phyloP scores from a whole-genome alignment of 1,140 invertebrate genomes.

The Philaenus spumarius region DNA sequence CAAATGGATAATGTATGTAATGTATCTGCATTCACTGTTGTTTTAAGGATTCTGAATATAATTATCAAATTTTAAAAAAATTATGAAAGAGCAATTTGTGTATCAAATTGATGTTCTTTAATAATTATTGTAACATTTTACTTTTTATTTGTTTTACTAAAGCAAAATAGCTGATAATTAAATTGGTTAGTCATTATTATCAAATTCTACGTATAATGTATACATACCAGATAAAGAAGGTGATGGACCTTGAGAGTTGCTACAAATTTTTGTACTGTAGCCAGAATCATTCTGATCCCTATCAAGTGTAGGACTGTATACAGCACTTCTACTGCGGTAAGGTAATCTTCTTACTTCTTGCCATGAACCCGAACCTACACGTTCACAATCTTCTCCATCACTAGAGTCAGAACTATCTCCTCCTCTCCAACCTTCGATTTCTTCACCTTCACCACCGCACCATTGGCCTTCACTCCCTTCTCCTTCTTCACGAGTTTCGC shows the following conservation, averaged over 20 bases:
- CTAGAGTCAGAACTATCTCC: conserved; percentile 13
- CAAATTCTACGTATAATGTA: no score
- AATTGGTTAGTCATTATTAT: no score
- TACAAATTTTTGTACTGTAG: conserved; percentile 68
- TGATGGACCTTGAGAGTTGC: conserved; percentile 67
- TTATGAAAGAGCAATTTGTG: no score
- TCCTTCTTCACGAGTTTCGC: neutral
- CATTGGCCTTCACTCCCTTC: neutral
- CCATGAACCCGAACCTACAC: conserved; percentile 6
- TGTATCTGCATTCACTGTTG: no score
- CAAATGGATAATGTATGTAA: no score
- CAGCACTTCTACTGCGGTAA: conserved; percentile 40
- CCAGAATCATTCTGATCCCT: conserved; percentile 58
- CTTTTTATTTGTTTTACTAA: no score
- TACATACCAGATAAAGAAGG: conserved; percentile 59
- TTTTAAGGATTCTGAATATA: no score
- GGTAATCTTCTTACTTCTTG: conserved; percentile 32
- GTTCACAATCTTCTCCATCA: conserved; percentile 10
- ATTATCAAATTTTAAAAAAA: no score
- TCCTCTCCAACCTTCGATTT: neutral
- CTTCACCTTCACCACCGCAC: neutral
- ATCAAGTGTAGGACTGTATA: conserved; percentile 38
- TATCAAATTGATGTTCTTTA: no score
- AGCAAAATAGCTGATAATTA: no score
- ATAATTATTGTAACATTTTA: no score